Conservation (phyloP, 1,140 invertebrate species). For the Heliothis virescens region DNA sequence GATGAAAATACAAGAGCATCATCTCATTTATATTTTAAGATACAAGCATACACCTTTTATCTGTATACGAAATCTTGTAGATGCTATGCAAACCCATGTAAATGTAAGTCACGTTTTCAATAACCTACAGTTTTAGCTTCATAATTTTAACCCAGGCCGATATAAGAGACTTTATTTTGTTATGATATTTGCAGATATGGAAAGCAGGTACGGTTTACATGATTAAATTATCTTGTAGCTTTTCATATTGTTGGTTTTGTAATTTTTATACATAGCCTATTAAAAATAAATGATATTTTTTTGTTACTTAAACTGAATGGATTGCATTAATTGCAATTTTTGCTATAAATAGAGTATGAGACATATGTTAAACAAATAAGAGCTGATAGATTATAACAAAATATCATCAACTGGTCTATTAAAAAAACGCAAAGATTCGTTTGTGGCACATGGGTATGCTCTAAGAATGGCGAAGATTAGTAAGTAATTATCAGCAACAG, state of each 20-base stretch:
- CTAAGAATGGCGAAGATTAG: no score
- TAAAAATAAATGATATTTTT: no score
- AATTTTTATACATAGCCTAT: neutral
- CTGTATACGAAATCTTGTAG: conserved; percentile 74
- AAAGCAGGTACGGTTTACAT: conserved; percentile 22
- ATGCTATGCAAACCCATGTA: conserved; percentile 76
- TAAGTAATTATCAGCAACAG: no score
- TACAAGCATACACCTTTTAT: conserved; percentile 53
- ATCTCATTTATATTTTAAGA: conserved; percentile 13
- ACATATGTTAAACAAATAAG: no score
- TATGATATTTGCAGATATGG: conserved; percentile 73
- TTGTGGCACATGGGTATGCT: no score
- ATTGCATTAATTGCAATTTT: no score
- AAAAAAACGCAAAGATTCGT: no score
- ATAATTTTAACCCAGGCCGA: conserved; percentile 83
- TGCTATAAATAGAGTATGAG: no score
- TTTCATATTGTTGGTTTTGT: conserved; percentile 8
- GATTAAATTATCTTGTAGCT: conserved; percentile 33
- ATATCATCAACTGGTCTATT: no score
- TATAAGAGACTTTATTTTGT: conserved; percentile 84
- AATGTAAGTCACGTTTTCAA: conserved; percentile 86
- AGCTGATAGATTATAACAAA: no score
- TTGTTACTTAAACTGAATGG: no score
- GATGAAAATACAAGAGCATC: neutral
- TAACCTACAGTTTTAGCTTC: conserved; percentile 86